These are phyloP conservation scores for Notoglanidium macrostoma DNA, from an alignment of 2,797 vertebrate species.

Conservation along the genomic window DNA sequence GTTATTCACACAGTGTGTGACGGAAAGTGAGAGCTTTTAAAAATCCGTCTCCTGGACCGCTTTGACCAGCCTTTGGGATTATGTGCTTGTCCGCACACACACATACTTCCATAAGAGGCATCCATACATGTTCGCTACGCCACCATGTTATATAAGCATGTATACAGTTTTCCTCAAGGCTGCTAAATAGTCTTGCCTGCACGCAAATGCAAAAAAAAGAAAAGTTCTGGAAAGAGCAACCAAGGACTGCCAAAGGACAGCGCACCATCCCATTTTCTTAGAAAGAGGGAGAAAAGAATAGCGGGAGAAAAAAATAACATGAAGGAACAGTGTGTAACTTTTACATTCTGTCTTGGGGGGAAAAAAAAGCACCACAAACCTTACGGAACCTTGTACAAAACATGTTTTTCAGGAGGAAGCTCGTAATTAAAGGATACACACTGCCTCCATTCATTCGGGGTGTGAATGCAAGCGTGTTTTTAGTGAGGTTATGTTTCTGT, in stretches of 20 bases:
- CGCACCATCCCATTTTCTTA: conserved; percentile 33
- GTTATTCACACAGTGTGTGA: conserved; percentile 23
- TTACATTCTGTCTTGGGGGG: conserved; percentile 46
- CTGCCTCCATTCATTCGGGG: conserved; percentile 64
- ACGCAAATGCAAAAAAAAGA: not conserved
- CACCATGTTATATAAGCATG: not conserved
- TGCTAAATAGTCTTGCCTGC: not conserved
- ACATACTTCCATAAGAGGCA: not conserved
- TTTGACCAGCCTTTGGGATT: not conserved
- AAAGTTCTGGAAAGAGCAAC: conserved; percentile 25
- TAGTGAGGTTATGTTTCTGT: conserved; percentile 4
- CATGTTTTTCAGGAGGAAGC: conserved; percentile 66
- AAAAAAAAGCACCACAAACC: conserved; percentile 19
- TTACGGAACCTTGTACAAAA: conserved; percentile 62
- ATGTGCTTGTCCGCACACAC: not conserved
- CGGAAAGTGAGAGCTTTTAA: conserved; percentile 3
- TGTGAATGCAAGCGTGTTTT: conserved; percentile 16
- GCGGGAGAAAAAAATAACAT: not conserved
- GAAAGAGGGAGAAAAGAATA: conserved; percentile 16
- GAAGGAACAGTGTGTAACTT: conserved; percentile 18
- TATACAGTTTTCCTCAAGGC: not conserved
- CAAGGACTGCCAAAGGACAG: conserved; percentile 10
- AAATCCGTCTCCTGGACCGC: no score
- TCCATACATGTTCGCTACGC: not conserved
- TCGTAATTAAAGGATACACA: conserved; percentile 52